These are phyloP conservation scores for Tenthredo scrophulariae DNA, from an alignment of 2,888 invertebrate genomes.

Conservation along the genomic window DNA sequence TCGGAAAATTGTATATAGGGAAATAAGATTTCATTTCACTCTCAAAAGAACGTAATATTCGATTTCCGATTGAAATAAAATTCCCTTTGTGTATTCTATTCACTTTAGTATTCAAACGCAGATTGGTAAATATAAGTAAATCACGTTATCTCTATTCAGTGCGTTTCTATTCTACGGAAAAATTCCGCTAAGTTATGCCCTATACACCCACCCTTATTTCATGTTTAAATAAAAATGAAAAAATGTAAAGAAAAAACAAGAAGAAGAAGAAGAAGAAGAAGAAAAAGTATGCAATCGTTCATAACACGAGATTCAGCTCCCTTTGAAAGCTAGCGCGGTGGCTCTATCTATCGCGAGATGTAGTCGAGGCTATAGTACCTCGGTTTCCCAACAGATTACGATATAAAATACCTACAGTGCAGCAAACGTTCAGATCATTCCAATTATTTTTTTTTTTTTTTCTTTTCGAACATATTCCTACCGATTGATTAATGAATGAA, in stretches of 20 bases:
- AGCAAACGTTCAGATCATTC: background rate
- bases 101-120: background rate
- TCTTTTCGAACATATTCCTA: background rate
- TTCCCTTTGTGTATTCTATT: background rate
- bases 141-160: conserved; percentile 4
- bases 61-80: background rate
- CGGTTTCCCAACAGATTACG: conserved; percentile 42
- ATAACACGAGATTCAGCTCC: background rate
- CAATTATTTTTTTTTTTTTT: background rate
- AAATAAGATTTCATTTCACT: background rate
- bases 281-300: background rate
- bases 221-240: background rate
- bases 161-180: background rate
- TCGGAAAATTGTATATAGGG: background rate
- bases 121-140: conserved; percentile 4
- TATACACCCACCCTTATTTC: background rate
- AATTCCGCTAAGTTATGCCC: background rate
- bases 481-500: background rate
- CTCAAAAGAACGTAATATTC: background rate
- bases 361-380: conserved; percentile 21
- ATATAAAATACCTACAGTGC: conserved; percentile 23
- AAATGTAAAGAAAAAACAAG: background rate
- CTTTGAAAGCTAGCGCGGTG: conserved; percentile 24
- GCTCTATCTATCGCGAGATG: conserved; percentile 42
- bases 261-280: background rate